These are phyloP conservation scores for Lutraria lutraria DNA, from an alignment of 2,888 invertebrate genomes.

Conservation along the genomic window DNA sequence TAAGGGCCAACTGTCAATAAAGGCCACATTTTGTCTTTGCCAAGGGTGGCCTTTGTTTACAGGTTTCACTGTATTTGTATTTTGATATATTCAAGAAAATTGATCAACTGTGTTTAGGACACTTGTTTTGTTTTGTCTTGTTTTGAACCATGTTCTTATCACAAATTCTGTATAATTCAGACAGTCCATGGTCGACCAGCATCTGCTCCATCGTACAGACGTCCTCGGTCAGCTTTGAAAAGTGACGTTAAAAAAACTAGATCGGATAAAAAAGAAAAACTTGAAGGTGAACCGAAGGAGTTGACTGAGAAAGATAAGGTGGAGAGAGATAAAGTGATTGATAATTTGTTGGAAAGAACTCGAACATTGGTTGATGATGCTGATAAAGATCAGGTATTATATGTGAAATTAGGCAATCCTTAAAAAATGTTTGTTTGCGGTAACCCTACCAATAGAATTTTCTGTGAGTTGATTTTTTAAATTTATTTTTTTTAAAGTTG, in stretches of 20 bases:
- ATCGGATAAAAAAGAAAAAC: constrained; percentile 20
- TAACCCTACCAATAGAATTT: too few species aligned
- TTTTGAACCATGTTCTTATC: too few species aligned
- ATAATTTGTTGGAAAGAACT: constrained; percentile 71
- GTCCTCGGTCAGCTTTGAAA: constrained; percentile 25
- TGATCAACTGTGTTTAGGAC: too few species aligned
- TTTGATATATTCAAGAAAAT: too few species aligned
- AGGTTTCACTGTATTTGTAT: too few species aligned
- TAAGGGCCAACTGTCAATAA: too few species aligned
- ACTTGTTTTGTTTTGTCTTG: too few species aligned
- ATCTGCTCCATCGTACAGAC: constrained; percentile 46
- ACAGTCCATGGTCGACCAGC: constrained; percentile 46
- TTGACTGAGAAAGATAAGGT: constrained; percentile 52
- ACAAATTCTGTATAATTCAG: not conserved
- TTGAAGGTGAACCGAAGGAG: constrained; percentile 10
- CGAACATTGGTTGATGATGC: constrained; percentile 41
- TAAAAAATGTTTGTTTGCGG: not conserved
- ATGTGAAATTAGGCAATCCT: not conserved
- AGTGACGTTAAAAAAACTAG: constrained; percentile 21
- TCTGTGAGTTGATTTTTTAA: too few species aligned
- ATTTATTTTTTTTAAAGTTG: too few species aligned
- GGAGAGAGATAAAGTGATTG: constrained; percentile 73
- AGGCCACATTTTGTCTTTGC: too few species aligned
- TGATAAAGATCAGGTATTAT: constrained; percentile 19
- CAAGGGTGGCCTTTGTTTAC: too few species aligned